Evolutionary conservation across 2,113 vertebrate genomes (phyloP), one percentile per base, ranked within the genome.

Genomic region (Capreolus pygargus): DNA sequence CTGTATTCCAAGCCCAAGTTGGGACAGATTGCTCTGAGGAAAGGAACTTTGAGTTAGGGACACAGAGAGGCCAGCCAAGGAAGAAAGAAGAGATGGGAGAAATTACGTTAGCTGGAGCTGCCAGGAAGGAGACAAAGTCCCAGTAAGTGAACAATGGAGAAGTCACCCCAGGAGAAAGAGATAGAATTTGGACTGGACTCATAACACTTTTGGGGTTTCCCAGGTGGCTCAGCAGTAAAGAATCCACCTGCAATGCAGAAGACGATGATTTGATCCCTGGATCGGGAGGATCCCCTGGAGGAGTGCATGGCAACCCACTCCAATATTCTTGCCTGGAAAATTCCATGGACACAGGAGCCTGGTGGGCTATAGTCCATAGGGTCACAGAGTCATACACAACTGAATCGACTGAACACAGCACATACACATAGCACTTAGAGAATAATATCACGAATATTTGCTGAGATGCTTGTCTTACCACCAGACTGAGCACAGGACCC

Each of bases 81-180:
- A 21, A 97, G 30, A 93, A 86, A 60, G 57, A 94, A 57, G 54
- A 94, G 30, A 57, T n/a, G 55, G 23, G 16, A 61, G 39, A 97
- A 93, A 85, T 86, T 76, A 96, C 36, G 27, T 92, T 76, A 95
- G n/a, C 19, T 91, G 39, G 47, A 93, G 64, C 64, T 96, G 19
- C 57, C 58, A 43, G 30, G 25, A 33, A 94, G 39, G 52, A 96
- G 25, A 81, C 61, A 79, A 93, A 91, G 50, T 95, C 36, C 25
- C 39, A 86, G 92, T 28, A 91, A 91, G 14, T 76, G 39, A 91
- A 96, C 64, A 94, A 33, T 95, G 54, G 54, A 95, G 43, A 96
- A 95, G 52, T n/a, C 50, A 81, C 25, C 45, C 16, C 43, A 86
- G 76, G 47, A 50, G 30, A 86, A 94, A 94, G 43, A 95, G 45